These are phyloP conservation scores for Synergus japonicus DNA, from an alignment of 2,888 invertebrate genomes.

Conservation along the genomic window DNA sequence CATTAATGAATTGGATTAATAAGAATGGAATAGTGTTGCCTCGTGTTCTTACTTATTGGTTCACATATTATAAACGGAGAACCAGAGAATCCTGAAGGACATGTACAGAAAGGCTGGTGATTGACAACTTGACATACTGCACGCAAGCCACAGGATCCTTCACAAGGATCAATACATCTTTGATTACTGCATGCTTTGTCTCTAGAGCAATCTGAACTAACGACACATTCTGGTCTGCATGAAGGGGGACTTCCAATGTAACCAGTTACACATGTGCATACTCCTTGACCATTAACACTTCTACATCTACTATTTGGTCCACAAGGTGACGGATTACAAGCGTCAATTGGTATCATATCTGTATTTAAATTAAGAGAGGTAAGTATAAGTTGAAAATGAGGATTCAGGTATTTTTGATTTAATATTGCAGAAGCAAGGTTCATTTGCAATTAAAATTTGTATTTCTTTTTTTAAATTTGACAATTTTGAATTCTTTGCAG, in stretches of 20 bases:
- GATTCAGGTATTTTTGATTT: neutral
- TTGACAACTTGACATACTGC: conserved; percentile 79
- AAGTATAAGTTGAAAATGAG: conserved; percentile 2
- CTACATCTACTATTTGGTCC: conserved; percentile 89
- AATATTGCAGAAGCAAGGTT: neutral
- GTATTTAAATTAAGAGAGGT: conserved; percentile 53
- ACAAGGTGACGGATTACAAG: conserved; percentile 86
- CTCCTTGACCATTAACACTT: conserved; percentile 85
- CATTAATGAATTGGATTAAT: conserved; percentile 61
- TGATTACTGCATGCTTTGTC: conserved; percentile 81
- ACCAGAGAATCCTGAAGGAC: conserved; percentile 76
- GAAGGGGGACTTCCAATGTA: conserved; percentile 87
- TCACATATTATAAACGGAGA: conserved; percentile 79
- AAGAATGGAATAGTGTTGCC: conserved; percentile 86
- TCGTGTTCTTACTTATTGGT: conserved; percentile 88
- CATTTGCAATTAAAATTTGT: neutral
- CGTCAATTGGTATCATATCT: conserved; percentile 80
- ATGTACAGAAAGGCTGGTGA: conserved; percentile 79
- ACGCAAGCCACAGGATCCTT: conserved; percentile 79
- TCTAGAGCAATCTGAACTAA: conserved; percentile 79
- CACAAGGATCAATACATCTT: conserved; percentile 79
- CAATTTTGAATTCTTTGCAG: no score
- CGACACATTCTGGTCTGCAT: conserved; percentile 86
- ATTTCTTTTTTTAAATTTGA: neutral
- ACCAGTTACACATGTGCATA: conserved; percentile 87